Base-by-base conservation (phyloP, 2,797 vertebrate species). In the Australoheros facetus region DNA sequence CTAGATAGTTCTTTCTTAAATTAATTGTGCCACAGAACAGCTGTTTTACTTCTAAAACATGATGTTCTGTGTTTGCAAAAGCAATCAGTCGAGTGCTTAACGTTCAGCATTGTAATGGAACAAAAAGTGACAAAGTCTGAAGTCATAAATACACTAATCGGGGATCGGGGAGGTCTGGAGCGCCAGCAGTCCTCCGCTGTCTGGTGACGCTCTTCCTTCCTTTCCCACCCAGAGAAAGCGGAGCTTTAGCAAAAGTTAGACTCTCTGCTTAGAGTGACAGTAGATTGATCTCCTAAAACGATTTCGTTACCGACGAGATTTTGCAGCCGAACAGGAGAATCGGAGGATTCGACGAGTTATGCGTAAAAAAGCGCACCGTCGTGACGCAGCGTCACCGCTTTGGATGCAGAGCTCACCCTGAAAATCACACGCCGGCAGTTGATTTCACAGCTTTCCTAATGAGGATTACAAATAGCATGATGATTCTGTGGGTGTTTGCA, bases 191-290 rank as follows among this genome's bases (percentile, higher is more conserved):
- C 86, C 90, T 91, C 89, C 80, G 84, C 86, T 91, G 88, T 89
- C 90, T 92, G 82, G 87, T 93, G 95, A 95, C 94, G 95, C 93
- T 94, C 93, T 96, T 96, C 95, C 96, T 96, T 96, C 96, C 96
- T 94, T 89, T 95, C 94, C 95, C 95, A 93, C 95, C 94, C 94
- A 92, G 90, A 89, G 85, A 81, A 89, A 87, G 87, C 80, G 28
- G 77, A 87, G 81, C 56, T 55, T 72, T 79, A 79, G 86, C 56
- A 53, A 70, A 73, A 78, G 39, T 87, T 62, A 58, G 73, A 79
- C 79, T 78, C 66, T 75, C 28, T 59, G 71, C 78, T 82, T 62
- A 58, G 48, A 54, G 56, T 62, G 79, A 79, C 64, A 60, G 56
- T 14, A 53, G 64, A 17, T 34, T 42, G 66, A 70, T 53, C 77